phyloP scores from a whole-genome alignment of 2,888 invertebrate genomes.

The Tridacna crocea region DNA sequence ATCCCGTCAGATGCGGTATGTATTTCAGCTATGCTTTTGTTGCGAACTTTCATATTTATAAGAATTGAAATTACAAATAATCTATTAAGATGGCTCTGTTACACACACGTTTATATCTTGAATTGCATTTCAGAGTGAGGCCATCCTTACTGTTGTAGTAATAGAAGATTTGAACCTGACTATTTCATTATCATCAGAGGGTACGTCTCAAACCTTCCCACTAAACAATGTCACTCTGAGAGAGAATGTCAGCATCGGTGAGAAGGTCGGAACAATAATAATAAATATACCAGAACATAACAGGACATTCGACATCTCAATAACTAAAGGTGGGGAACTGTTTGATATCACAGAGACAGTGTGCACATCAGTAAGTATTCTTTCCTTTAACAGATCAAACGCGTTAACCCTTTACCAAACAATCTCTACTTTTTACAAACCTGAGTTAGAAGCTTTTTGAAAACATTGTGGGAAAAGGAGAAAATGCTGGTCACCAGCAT shows the following conservation, averaged over 20 bases:
- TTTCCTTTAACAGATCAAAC: too few species aligned
- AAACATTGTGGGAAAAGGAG: too few species aligned
- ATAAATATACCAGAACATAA: background rate
- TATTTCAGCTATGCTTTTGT: too few species aligned
- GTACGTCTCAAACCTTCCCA: background rate
- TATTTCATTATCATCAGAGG: constrained; percentile 13
- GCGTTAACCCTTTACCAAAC: too few species aligned
- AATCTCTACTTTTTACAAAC: too few species aligned
- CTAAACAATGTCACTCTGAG: constrained; percentile 14
- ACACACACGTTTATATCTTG: too few species aligned
- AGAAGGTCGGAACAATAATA: constrained; percentile 17
- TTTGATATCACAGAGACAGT: background rate
- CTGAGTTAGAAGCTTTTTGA: too few species aligned
- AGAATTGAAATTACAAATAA: too few species aligned
- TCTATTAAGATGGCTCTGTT: too few species aligned
- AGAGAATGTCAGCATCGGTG: constrained; percentile 31
- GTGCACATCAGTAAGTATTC: constrained; percentile 3
- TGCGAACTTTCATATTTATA: too few species aligned
- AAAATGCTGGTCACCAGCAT: too few species aligned
- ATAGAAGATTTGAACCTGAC: constrained; percentile 7
- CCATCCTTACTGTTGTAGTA: constrained; percentile 18
- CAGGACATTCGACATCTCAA: background rate
- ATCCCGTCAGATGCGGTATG: too few species aligned
- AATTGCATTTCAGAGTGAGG: constrained; percentile 21
- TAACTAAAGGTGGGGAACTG: background rate